Conservation (phyloP, 1,140 invertebrate genomes). For the Aradophagus sp. region DNA sequence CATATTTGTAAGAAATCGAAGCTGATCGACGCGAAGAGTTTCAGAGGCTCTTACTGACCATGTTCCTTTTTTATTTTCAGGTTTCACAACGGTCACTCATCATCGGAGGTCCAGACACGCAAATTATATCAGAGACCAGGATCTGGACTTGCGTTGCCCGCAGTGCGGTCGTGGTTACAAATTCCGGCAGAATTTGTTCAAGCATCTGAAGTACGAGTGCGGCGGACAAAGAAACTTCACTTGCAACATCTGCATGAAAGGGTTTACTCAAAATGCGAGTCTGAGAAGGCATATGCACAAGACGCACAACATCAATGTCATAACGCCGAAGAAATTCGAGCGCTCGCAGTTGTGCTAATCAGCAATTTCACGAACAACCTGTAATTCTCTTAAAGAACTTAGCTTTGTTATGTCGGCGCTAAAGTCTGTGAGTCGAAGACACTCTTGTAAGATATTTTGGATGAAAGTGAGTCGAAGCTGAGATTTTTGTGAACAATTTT, state of each 20-base stretch:
- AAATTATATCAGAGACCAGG: slow-evolving; percentile 53
- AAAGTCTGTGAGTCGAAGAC: too few relatives aligned
- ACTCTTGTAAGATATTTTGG: too few relatives aligned
- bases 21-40: too few relatives aligned
- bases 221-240: slow-evolving; percentile 73
- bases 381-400: too few relatives aligned
- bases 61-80: slow-evolving; percentile 60
- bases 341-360: slow-evolving; percentile 19
- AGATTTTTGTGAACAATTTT: too few relatives aligned
- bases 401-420: too few relatives aligned
- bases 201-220: slow-evolving; percentile 76
- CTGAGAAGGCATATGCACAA: slow-evolving; percentile 64
- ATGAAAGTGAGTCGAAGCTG: too few relatives aligned
- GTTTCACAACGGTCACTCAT: slow-evolving; percentile 14
- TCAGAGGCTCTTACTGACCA: too few relatives aligned
- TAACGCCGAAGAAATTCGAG: slow-evolving; percentile 38
- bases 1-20: too few relatives aligned
- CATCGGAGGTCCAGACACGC: slow-evolving; percentile 58
- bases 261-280: slow-evolving; percentile 71
- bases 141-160: slow-evolving; percentile 63
- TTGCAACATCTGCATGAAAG: slow-evolving; percentile 72
- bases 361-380: too few relatives aligned
- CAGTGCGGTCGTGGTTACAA: slow-evolving; percentile 73
- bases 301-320: slow-evolving; percentile 64
- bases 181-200: slow-evolving; percentile 68